These are phyloP conservation scores for Notolabrus celidotus DNA, from an alignment of 2,797 vertebrate species.

Conservation along the genomic window DNA sequence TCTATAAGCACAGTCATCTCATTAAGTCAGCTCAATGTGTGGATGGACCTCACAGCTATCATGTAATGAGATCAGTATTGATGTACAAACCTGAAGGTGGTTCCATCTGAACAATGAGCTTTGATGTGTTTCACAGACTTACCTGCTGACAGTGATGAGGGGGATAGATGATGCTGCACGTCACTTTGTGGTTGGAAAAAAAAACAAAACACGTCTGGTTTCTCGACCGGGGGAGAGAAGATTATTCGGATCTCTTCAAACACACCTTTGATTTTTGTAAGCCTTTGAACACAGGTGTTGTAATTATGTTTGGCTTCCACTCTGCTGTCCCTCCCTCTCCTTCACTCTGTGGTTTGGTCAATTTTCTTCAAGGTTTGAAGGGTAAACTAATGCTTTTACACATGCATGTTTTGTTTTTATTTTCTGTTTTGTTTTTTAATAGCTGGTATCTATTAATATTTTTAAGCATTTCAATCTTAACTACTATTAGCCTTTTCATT, in stretches of 20 bases:
- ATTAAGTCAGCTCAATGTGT: slow-evolving; percentile 1
- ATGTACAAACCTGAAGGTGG: slow-evolving; percentile 6
- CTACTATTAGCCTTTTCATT: slow-evolving; percentile 91
- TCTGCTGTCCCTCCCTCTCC: slow-evolving; percentile 48
- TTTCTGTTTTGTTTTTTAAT: slow-evolving; percentile 88
- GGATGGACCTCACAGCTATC: not conserved
- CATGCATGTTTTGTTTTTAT: slow-evolving; percentile 88
- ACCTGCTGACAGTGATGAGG: slow-evolving; percentile 85
- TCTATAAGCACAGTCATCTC: slow-evolving; percentile 26
- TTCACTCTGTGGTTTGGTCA: slow-evolving; percentile 90
- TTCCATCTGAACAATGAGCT: slow-evolving; percentile 44
- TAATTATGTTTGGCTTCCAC: slow-evolving; percentile 62
- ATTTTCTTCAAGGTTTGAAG: slow-evolving; percentile 85
- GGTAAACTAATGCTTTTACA: slow-evolving; percentile 90
- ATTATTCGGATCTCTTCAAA: slow-evolving; percentile 85
- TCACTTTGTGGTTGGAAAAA: slow-evolving; percentile 76
- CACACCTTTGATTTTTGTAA: slow-evolving; percentile 70
- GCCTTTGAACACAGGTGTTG: slow-evolving; percentile 86
- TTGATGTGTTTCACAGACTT: slow-evolving; percentile 80
- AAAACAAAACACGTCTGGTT: slow-evolving; percentile 70
- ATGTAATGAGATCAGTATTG: slow-evolving; percentile 14
- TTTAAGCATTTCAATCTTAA: slow-evolving; percentile 93
- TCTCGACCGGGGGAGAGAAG: slow-evolving; percentile 81
- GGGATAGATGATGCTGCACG: slow-evolving; percentile 74
- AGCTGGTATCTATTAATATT: slow-evolving; percentile 99